Conservation (phyloP, 2,888 invertebrate species). For the Caenorhabditis imperialis region DNA sequence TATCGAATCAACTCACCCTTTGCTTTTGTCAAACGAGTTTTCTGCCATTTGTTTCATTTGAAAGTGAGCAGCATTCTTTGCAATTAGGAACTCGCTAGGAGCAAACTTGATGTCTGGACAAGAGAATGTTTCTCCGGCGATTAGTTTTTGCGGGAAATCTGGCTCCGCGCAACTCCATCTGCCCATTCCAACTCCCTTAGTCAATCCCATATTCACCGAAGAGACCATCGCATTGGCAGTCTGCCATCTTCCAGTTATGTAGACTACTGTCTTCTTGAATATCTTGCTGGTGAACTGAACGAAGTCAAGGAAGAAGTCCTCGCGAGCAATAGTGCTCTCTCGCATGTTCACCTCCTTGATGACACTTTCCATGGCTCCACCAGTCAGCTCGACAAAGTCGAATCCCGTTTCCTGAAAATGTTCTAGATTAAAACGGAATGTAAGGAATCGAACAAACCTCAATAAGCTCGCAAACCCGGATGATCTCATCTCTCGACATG, state of each 20-base stretch:
- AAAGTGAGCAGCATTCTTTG: slow-evolving; percentile 35
- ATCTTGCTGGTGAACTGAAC: slow-evolving; percentile 41
- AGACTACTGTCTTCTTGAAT: slow-evolving; percentile 51
- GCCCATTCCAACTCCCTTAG: slow-evolving; percentile 65
- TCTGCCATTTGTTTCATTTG: slow-evolving; percentile 39
- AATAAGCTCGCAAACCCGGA: slow-evolving; percentile 32
- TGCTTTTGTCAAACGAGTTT: not conserved
- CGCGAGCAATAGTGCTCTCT: slow-evolving; percentile 65
- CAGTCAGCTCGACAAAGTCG: slow-evolving; percentile 71
- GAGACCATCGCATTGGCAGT: slow-evolving; percentile 64
- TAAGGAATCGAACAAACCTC: slow-evolving; percentile 11
- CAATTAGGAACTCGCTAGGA: slow-evolving; percentile 29
- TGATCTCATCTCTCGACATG: slow-evolving; percentile 57
- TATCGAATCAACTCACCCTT: slow-evolving; percentile 11
- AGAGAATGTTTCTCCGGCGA: slow-evolving; percentile 19
- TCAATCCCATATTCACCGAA: slow-evolving; percentile 57
- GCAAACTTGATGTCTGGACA: slow-evolving; percentile 30
- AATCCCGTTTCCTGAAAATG: slow-evolving; percentile 64
- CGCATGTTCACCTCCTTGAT: slow-evolving; percentile 43
- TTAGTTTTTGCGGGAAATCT: slow-evolving; percentile 53
- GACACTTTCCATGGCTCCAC: slow-evolving; percentile 66
- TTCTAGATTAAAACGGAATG: too few relatives aligned
- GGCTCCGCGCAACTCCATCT: slow-evolving; percentile 66
- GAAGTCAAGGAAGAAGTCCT: slow-evolving; percentile 69
- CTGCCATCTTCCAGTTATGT: slow-evolving; percentile 68